phyloP scores from a whole-genome alignment of 2,113 vertebrate species.

The Pseudopipra pipra region DNA sequence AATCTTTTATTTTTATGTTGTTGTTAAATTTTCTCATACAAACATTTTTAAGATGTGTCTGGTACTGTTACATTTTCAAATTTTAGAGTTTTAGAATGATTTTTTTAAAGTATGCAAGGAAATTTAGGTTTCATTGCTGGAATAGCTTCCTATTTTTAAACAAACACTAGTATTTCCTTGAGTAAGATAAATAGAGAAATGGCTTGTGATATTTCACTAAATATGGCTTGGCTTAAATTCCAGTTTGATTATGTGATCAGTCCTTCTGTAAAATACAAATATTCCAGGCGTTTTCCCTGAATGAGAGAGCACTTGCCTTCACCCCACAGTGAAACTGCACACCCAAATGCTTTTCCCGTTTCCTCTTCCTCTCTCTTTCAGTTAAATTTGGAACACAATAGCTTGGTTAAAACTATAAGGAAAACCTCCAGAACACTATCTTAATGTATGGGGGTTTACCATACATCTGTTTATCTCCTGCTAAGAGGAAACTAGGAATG shows the following conservation, averaged over 20 bases:
- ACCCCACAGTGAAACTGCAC: not conserved
- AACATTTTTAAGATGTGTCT: not conserved
- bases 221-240: constrained; percentile 2
- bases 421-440: constrained; percentile 17
- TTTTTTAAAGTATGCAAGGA: not conserved
- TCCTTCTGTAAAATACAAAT: not conserved
- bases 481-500: constrained; percentile 51
- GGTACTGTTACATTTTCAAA: not conserved
- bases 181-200: not conserved
- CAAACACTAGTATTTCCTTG: not conserved
- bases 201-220: not conserved
- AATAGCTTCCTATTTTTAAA: not conserved
- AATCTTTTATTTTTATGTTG: not conserved
- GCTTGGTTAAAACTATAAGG: not conserved
- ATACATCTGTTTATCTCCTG: constrained; percentile 42
- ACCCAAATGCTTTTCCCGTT: constrained; percentile 32
- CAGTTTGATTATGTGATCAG: not conserved
- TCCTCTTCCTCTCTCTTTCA: constrained; percentile 9
- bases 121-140: not conserved
- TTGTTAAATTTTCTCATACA: not conserved
- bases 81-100: not conserved
- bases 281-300: not conserved
- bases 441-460: not conserved
- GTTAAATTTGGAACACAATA: constrained; percentile 45
- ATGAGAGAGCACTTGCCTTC: not conserved